Conservation (phyloP, 2,797 vertebrate genomes). For the Sandelia bainsii region DNA sequence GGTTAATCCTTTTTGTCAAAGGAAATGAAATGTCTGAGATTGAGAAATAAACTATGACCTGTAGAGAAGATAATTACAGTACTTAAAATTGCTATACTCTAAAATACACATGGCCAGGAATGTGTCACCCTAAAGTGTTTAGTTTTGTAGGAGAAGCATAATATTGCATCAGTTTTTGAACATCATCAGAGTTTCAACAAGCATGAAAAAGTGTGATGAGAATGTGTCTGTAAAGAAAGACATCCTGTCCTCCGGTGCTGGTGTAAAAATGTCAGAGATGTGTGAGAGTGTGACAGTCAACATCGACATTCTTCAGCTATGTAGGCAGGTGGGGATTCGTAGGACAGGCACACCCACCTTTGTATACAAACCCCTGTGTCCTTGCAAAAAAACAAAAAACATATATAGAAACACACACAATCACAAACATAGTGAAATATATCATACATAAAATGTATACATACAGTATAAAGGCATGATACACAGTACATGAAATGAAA, state of each 20-base stretch:
- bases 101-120: conserved; percentile 10
- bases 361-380: conserved; percentile 43
- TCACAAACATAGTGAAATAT: no score
- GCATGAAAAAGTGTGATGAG: conserved; percentile 32
- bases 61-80: conserved; percentile 14
- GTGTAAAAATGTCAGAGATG: conserved; percentile 79
- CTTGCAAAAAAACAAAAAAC: conserved; percentile 14
- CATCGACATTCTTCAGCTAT: conserved; percentile 82
- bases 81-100: conserved; percentile 19
- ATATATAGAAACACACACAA: neutral
- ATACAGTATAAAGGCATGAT: no score
- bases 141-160: conserved; percentile 1
- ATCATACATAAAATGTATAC: no score
- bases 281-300: conserved; percentile 84
- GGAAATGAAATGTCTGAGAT: conserved; percentile 60
- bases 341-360: conserved; percentile 63
- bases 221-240: conserved; percentile 58
- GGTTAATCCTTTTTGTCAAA: conserved; percentile 10
- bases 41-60: conserved; percentile 36
- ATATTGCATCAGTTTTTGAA: no score
- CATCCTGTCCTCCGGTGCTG: conserved; percentile 62
- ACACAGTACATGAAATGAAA: no score
- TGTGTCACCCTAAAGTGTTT: conserved; percentile 19
- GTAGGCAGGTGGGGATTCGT: conserved; percentile 56
- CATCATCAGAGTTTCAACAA: conserved; percentile 1